Base-by-base conservation (phyloP, 2,113 vertebrate genomes). In the Syngnathus floridae region DNA sequence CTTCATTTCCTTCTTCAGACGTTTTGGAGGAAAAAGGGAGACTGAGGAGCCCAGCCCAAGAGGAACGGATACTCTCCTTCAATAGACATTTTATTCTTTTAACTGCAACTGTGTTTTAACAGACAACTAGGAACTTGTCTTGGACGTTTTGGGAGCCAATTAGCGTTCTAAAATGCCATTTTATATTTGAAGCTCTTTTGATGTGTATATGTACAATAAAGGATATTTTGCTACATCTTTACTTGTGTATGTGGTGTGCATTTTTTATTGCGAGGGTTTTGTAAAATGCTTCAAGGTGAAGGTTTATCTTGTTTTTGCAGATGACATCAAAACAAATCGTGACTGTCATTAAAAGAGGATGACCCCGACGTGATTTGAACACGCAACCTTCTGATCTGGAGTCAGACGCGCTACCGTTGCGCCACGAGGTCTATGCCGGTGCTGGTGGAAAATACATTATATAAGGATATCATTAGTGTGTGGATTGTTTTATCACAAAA, bases 361-460 rank as follows among this genome's bases (percentile, higher is more conserved):
- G 80, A 87, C 79, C 84, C 71, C 80, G 77, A 87, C 81, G 80
- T 87, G 82, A 86, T 83, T 84, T 87, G 84, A 87, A 86, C 86
- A 84, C 84, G 82, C 82, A 86, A 84, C 85, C 85, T 87, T 85
- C 85, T 87, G 83, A 87, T 84, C 81, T 84, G 83, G 82, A 87
- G 85, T 87, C 83, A 85, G 85, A 85, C 80, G 82, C 80, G 80
- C 83, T 85, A 83, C 85, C 82, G 80, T 87, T 87, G 85, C 80
- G 80, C 83, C 83, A 87, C 78, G 82, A 81, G 72, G 77, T 84
- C 82, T 13, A 3, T 31, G 26, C 26, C 26, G 3, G 2, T 31
- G 26, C 26, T 31, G 26, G 26, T 31, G 26, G 26, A 3, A 22
- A 22, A 22, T 22, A 22, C 22, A 22, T 22, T 31, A 31, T 31